These are phyloP conservation scores for Ammodytes marinus DNA, from an alignment of 2,113 vertebrate species.

Conservation along the genomic window DNA sequence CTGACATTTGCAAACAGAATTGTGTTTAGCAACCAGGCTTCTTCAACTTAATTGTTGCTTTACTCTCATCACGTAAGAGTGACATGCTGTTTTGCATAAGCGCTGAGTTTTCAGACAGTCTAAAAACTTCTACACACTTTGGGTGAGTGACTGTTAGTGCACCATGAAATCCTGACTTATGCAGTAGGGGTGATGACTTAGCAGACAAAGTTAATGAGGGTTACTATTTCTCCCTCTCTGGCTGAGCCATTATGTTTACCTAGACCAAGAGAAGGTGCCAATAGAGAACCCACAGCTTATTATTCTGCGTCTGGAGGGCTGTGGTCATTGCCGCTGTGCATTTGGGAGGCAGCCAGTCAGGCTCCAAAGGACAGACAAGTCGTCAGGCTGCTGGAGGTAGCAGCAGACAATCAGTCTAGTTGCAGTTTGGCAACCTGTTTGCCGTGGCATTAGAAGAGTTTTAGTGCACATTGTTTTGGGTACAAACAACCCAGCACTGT, in stretches of 20 bases:
- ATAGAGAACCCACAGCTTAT: slow-evolving; percentile 58
- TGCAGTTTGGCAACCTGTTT: slow-evolving; percentile 58
- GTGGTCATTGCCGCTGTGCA: slow-evolving; percentile 55
- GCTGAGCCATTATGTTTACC: slow-evolving; percentile 63
- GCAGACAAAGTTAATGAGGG: slow-evolving; percentile 50
- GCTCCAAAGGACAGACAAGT: slow-evolving; percentile 51
- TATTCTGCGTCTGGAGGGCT: slow-evolving; percentile 60
- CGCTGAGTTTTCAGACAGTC: background rate
- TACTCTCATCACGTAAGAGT: slow-evolving; percentile 8
- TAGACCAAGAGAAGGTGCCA: slow-evolving; percentile 38
- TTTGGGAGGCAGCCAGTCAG: slow-evolving; percentile 52
- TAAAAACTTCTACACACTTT: background rate
- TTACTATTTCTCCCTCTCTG: slow-evolving; percentile 52
- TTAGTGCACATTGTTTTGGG: slow-evolving; percentile 55
- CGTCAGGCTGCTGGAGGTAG: slow-evolving; percentile 44
- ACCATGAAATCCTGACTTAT: slow-evolving; percentile 18
- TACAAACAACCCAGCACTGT: slow-evolving; percentile 48
- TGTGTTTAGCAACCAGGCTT: background rate
- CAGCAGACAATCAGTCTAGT: slow-evolving; percentile 55
- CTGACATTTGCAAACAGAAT: slow-evolving; percentile 6
- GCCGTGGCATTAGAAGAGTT: slow-evolving; percentile 51
- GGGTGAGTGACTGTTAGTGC: background rate
- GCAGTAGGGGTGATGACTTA: slow-evolving; percentile 48
- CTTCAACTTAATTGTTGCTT: slow-evolving; percentile 28
- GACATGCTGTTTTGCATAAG: slow-evolving; percentile 11